Evolutionary conservation across 2,113 vertebrate genomes (phyloP), one percentile per base, ranked within the genome.

Genomic region (Dinomys branickii): DNA sequence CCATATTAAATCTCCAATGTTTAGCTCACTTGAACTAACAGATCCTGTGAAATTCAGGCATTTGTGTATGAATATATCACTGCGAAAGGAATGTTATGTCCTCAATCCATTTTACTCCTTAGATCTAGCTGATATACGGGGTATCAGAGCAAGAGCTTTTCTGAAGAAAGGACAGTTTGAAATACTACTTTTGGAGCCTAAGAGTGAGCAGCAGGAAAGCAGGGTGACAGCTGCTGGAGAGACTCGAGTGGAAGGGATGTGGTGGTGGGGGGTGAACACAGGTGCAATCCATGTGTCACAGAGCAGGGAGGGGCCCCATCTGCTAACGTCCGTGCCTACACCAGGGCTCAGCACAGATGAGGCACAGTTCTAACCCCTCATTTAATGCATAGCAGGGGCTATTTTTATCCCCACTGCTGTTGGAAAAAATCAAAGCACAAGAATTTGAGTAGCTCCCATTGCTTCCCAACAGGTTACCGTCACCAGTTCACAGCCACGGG

Each of bases 11-110:
- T 69, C 30, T 95, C 84, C 20, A 87, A 88, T 63, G 78, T 80
- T 38, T 86, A 91, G 35, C 35, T 61, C 17, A 24, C 35, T 33
- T 52, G 47, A 54, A 41, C 87, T 63, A 58, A 91, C 84, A 93
- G 71, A 67, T 61, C 58, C 52, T 97, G 91, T 83, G 35, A 95
- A 95, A 80, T 24, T 59, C 67, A 86, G 96, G 73, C 35, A 56
- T 85, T 91, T 82, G 35, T 67, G 44, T n/a, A 69, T 91, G n/a
- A 87, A 81, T 56, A 75, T 75, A 47, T 88, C 81, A 41, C 24
- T 16, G 14, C 47, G 47, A 84, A 94, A 96, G 8, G 50, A 90
- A 91, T n/a, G 81, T 8, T 8, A 67, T 58, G 41, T 47, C 11
- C 47, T 94, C 16, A 12, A 26, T 85, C 11, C 47, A 28, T 59